Evolutionary conservation across 2,113 vertebrate genomes (phyloP), one percentile per base, ranked within the genome.

Genomic region (Motacilla tschutschensis): DNA sequence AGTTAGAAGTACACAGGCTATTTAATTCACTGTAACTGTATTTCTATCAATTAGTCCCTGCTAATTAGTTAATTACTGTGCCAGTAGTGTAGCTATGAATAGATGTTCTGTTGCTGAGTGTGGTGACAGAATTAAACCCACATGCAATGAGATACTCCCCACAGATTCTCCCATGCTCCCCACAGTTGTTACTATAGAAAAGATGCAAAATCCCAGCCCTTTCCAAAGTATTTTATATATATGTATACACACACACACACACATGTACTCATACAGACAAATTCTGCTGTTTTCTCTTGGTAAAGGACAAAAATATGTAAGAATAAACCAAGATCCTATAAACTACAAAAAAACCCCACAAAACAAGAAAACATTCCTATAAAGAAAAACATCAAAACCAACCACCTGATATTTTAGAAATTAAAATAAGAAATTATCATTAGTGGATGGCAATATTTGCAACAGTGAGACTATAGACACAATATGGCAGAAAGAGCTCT

Each of bases 21-120:
- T 80, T 88, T 84, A 72, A 81, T 88, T 91, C 63, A 64, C 22
- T 50, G 50, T 50, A 83, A 70, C 28, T 94, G 77, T 84, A 46
- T 79, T 92, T 86, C 83, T 88, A 88, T 55, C 71, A 91, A 93
- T 95, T 94, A 89, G 76, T 77, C 25, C 14, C 33, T 64, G 41
- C 83, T 93, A 95, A 94, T 93, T 91, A 87, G 35, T 77, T 90
- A 91, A 94, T 92, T 91, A 84, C 31, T 67, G 44, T 62, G 79
- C 69, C 64, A 57, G 60, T 66, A 40, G 33, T n/a, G 48, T 51
- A 87, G 18, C 78, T 87, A 88, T 92, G 64, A 91, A 84, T 86
- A 88, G 81, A 43, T 17, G 40, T 79, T 65, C 58, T 69, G 10
- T 76, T 79, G 63, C 71, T 70, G 21, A 70, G 35, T 50, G 70